Evolutionary conservation across 2,888 invertebrate genomes (phyloP), one percentile per base, ranked within the genome.

Genomic region (Acleris laterana): DNA sequence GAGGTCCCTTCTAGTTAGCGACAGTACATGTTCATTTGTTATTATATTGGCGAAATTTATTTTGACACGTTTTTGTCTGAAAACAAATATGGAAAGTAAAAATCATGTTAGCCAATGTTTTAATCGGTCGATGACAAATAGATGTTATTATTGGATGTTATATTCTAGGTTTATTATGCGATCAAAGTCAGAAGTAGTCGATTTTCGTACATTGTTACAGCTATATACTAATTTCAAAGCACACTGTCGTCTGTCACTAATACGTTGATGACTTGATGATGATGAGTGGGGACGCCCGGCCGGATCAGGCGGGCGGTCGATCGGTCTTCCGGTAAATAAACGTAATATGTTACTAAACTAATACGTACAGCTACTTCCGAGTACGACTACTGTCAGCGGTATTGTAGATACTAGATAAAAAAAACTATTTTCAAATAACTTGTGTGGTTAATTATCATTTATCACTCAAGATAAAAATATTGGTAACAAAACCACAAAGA

Each of bases 11-110:
- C 74, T 81, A 63, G 78, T 83, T 20, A 92, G 75, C 19, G 89
- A 84, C 53, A 88, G 77, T 28, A 85, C 70, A 65, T 91, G 90
- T 22, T 89, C 82, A 57, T 80, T 80, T 55, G 91, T 87, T 75
- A 93, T 92, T 49, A 84, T 78, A 59, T 89, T 81, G 2, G 78
- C 72, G 69, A 90, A 92, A 72, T 88, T 93, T 1, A 91, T 86
- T 70, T 86, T 90, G 2, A 75, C 76, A 28, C 93, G 76, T 71
- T 88, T 92, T 79, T 85, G 89, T 69, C 93, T 93, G 78, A 53
- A 88, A 85, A 69, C n/a, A 17, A 38, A 68, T 63, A 63, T 4
- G 9, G 25, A 1, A 63, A 19, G 22, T 61, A 50, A n/a, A 25
- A 19, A 16, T 50, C 11, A 46, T 11, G 13, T 38, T 38, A 38